A percentile compares a stretch with the other conserved stretches of the same genome.
Conservation (phyloP, 37 sponge, comb jelly and placozoan species). For the Dysidea cf. avara region DNA sequence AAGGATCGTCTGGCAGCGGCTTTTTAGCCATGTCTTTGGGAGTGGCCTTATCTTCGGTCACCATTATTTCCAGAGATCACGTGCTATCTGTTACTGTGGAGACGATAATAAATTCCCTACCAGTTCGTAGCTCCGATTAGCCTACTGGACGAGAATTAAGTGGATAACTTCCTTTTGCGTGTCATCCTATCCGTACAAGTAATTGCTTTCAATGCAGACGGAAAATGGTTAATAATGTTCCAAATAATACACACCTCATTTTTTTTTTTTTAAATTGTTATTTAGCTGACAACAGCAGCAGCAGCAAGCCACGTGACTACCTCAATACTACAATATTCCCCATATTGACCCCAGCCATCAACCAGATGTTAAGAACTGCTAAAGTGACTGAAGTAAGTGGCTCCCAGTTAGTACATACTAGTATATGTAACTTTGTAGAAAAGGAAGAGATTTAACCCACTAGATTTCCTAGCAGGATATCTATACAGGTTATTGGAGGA, state of each 20-base stretch:
- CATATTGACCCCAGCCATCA: conserved; percentile 57
- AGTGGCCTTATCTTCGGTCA: not conserved
- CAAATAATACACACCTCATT: too few relatives aligned
- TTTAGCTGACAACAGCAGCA: too few relatives aligned
- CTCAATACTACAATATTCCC: conserved; percentile 65
- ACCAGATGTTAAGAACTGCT: conserved; percentile 56
- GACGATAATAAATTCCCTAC: not conserved
- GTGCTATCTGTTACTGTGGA: not conserved
- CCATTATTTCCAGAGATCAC: not conserved
- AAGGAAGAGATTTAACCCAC: conserved; percentile 66
- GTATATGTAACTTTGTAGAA: conserved; percentile 34
- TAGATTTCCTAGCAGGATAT: conserved; percentile 74
- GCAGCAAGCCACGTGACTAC: conserved; percentile 12
- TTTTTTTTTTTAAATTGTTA: too few relatives aligned
- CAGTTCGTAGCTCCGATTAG: too few relatives aligned
- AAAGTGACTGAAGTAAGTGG: conserved; percentile 58
- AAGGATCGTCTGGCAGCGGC: not conserved
- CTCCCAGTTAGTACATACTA: not conserved
- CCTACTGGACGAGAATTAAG: too few relatives aligned
- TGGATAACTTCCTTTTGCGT: too few relatives aligned
- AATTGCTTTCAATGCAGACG: too few relatives aligned
- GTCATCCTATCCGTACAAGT: too few relatives aligned
- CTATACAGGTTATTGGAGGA: conserved; percentile 47
- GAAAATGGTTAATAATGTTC: too few relatives aligned
- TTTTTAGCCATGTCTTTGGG: not conserved